phyloP scores from a whole-genome alignment of 2,797 vertebrate species.

The Dallia pectoralis region DNA sequence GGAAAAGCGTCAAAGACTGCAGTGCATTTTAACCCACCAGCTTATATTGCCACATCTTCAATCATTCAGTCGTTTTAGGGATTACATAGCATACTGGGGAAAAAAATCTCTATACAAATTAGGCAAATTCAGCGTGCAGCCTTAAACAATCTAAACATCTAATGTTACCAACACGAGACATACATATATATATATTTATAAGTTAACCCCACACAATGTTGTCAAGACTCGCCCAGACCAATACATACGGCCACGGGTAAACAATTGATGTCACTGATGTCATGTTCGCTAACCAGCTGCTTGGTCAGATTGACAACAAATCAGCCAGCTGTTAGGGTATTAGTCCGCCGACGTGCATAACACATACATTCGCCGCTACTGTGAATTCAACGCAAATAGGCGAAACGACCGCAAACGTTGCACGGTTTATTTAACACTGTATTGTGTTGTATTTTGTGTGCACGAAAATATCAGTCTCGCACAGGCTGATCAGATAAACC shows the following conservation, averaged over 20 bases:
- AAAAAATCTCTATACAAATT: neutral
- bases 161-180: neutral
- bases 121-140: neutral
- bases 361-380: neutral
- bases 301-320: conserved; percentile 2
- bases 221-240: neutral
- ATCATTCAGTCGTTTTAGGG: neutral
- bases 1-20: neutral
- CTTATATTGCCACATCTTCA: neutral
- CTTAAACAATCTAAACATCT: neutral
- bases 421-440: neutral
- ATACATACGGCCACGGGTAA: conserved; percentile 1
- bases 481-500: neutral
- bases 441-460: neutral
- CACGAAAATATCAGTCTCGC: neutral
- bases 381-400: neutral
- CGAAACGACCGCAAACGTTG: neutral
- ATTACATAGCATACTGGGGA: neutral
- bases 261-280: conserved; percentile 3
- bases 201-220: neutral
- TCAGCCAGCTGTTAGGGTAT: neutral
- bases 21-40: neutral
- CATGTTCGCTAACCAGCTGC: conserved; percentile 9
- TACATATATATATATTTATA: neutral
- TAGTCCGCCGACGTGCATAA: neutral